Conservation (phyloP, 2,113 vertebrate genomes). For the Litocranius walleri region DNA sequence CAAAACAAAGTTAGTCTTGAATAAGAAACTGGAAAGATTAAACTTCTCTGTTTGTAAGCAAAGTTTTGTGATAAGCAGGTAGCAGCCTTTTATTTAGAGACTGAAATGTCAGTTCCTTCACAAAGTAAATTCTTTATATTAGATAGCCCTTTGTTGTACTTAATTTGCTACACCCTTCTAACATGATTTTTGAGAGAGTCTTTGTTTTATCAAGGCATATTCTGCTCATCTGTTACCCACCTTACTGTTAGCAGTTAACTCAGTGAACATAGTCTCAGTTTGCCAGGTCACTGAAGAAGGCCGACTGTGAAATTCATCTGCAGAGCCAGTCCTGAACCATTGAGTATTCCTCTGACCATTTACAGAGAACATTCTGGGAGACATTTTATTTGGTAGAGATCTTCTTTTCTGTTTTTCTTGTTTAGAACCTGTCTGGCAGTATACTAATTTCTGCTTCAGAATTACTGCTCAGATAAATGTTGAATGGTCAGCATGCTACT, state of each 20-base stretch:
- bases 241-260: neutral
- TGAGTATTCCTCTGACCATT: neutral
- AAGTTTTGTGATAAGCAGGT: neutral
- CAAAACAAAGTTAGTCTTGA: neutral
- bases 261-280: neutral
- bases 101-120: neutral
- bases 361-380: neutral
- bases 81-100: neutral
- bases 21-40: neutral
- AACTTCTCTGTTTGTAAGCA: neutral
- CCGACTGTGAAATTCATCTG: neutral
- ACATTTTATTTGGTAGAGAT: neutral
- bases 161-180: neutral
- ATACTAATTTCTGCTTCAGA: neutral
- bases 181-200: neutral
- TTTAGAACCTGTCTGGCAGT: neutral
- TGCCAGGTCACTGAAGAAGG: neutral
- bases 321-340: neutral
- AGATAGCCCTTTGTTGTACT: neutral
- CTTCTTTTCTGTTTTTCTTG: neutral
- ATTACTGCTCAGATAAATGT: neutral
- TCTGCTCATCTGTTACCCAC: neutral
- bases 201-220: neutral
- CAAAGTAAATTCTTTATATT: neutral
- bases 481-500: neutral